Evolutionary conservation across 2,888 invertebrate genomes (phyloP), one percentile per base, ranked within the genome.

Genomic region (Branchinecta sandiegonensis): DNA sequence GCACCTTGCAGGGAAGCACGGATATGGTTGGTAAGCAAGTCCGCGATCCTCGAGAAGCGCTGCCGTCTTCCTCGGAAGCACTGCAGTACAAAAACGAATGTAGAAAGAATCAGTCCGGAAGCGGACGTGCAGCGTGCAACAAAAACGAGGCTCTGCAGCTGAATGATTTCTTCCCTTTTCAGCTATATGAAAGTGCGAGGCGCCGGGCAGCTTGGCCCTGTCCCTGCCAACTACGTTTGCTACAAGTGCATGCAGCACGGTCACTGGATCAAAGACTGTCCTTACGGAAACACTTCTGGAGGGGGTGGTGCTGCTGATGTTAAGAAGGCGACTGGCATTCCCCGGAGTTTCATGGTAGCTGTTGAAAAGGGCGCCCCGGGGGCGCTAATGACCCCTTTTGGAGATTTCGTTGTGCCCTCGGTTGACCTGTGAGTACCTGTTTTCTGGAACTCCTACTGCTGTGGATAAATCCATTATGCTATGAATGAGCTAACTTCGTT

Each of bases 241-340:
- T 91, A 89, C 77, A 91, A 91, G 78, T 99, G 99, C 79, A 88
- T 91, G 75, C 89, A 93, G 78, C 85, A 86, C 70, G 99, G 99
- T 1, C 99, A 99, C 79, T 97, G 94, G 93, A 95, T 95, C 73
- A 92, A 91, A 78, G 91, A 94, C 78, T 99, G 99, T 78, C 94
- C 94, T 10, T 79, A 86, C 71, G 37, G 37, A 4, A 37, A 37
- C 37, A 37, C 37, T 37, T 84, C 84, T 66, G 79, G 81, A 71
- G 82, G 82, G 77, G 77, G 77, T n/a, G 77, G 77, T n/a, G 48
- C 13, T 17, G 50, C 23, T 71, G 90, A 92, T 77, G 86, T 94
- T 71, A 93, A 93, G 76, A 86, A 95, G 75, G 94, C 93, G 76
- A 96, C 97, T 48, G 99, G 99, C 63, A 99, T 99, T 75, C 99